Evolutionary conservation across 2,797 vertebrate genomes (phyloP), one percentile per base, ranked within the genome.

Genomic region (Margarornis squamiger): DNA sequence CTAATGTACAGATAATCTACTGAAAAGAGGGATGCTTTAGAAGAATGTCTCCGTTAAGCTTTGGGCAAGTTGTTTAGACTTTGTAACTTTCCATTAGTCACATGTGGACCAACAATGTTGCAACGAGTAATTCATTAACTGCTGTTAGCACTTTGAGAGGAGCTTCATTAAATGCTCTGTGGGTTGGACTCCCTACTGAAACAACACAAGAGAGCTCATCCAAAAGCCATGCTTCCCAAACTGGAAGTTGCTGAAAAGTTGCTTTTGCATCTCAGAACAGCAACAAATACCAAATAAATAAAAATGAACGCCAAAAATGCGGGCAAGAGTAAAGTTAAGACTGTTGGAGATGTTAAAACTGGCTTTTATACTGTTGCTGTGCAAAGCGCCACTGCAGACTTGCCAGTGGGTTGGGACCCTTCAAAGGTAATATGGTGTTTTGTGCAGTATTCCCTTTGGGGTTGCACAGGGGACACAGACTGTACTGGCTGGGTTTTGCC

Each of bases 301-400:
- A 81, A 91, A 77, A 32, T 26, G 22, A 27, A 2, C 32, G 86
- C 36, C 22, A 39, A 86, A 73, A 68, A 32, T 20, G 7, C 55
- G 39, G 15, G 9, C 36, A 48, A 88, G 20, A 52, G 21, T 46
- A 32, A 90, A 83, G 17, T 14, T 9, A 54, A 54, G 22, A 9
- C 30, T 67, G 32, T 57, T 74, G 32, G 24, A 57, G 21, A 38
- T 30, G 29, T 79, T 63, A 49, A 49, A 87, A 74, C 5, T 0
- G 3, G 2, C 36, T 75, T 93, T 58, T 58, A 81, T n/a, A 36
- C 26, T 9, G 22, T 41, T 10, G 11, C 26, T 2, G 0, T 72
- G 52, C 43, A 7, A 84, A 72, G 36, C 17, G 12, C 30, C 0
- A 0, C 23, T 0, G 0, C 5, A 13, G 16, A 38, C 12, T 62